Evolutionary conservation across 37 sponge, comb jelly and placozoan species (phyloP).

Genomic region (Cliona cf. orientalis): DNA sequence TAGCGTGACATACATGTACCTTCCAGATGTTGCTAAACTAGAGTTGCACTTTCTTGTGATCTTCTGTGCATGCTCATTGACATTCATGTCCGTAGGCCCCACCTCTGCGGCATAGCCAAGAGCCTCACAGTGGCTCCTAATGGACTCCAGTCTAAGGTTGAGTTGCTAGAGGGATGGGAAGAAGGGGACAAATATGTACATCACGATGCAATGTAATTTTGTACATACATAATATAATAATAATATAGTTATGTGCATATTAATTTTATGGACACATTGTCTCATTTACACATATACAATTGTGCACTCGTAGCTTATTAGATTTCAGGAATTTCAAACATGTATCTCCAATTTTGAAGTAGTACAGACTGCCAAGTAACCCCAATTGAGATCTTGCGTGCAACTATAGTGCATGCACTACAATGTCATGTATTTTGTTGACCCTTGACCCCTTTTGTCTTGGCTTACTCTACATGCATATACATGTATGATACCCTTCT

Average conservation of each 20-base stretch:
- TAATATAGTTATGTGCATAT: neutral
- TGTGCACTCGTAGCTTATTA: too few relatives aligned
- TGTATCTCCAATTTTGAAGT: too few relatives aligned
- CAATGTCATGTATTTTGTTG: too few relatives aligned
- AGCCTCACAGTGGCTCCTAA: conserved; percentile 43
- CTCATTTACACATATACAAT: neutral
- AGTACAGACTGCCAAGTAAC: too few relatives aligned
- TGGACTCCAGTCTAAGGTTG: conserved; percentile 43
- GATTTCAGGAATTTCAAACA: too few relatives aligned
- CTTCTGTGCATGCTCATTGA: conserved; percentile 39
- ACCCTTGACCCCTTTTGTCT: too few relatives aligned
- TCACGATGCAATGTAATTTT: neutral
- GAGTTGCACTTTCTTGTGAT: conserved; percentile 49
- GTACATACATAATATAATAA: neutral
- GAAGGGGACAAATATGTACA: neutral
- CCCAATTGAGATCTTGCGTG: too few relatives aligned
- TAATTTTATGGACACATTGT: neutral
- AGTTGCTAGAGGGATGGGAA: conserved; percentile 39
- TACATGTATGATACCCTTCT: too few relatives aligned
- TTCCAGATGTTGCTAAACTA: conserved; percentile 53
- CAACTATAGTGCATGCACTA: too few relatives aligned
- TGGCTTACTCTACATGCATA: too few relatives aligned
- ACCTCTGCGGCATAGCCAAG: conserved; percentile 58
- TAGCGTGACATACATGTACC: conserved; percentile 25
- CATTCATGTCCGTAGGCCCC: conserved; percentile 3